phyloP scores from a whole-genome alignment of 1,140 invertebrate genomes.

The Diorhabda sublineata region DNA sequence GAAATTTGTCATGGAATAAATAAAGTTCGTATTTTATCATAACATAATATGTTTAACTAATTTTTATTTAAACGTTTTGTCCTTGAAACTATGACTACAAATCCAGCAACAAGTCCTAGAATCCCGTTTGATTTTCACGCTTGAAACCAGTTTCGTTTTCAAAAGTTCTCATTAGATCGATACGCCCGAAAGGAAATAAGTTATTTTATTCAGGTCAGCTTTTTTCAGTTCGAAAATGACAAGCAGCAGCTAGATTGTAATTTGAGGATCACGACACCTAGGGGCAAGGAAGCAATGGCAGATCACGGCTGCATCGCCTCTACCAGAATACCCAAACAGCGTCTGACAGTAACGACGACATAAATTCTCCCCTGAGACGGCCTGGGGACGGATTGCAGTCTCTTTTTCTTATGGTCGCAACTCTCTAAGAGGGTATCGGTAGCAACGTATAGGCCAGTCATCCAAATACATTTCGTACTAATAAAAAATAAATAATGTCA shows the following conservation, averaged over 20 bases:
- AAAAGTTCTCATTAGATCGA: conserved; percentile 10
- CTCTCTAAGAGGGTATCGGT: conserved; percentile 3
- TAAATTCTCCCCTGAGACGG: conserved; percentile 44
- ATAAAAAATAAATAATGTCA: no score
- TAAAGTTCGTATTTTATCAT: no score
- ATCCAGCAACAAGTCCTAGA: background rate
- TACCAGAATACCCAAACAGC: conserved; percentile 44
- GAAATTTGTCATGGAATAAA: no score
- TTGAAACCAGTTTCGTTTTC: background rate
- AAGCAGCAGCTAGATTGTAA: conserved; percentile 39
- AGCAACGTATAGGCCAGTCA: conserved; percentile 1
- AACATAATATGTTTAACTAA: no score
- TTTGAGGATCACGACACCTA: conserved; percentile 40
- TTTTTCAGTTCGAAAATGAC: conserved; percentile 27
- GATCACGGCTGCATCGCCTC: conserved; percentile 27
- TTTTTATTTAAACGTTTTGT: no score
- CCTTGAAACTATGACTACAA: background rate
- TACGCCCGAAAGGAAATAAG: conserved; percentile 18
- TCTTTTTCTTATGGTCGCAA: conserved; percentile 11
- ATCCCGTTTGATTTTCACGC: background rate
- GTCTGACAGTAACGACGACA: conserved; percentile 47
- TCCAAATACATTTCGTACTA: no score
- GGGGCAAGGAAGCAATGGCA: conserved; percentile 29
- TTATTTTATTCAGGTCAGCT: conserved; percentile 40
- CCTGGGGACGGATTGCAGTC: conserved; percentile 15